phyloP scores from a whole-genome alignment of 2,888 invertebrate genomes.

The Patella depressa region DNA sequence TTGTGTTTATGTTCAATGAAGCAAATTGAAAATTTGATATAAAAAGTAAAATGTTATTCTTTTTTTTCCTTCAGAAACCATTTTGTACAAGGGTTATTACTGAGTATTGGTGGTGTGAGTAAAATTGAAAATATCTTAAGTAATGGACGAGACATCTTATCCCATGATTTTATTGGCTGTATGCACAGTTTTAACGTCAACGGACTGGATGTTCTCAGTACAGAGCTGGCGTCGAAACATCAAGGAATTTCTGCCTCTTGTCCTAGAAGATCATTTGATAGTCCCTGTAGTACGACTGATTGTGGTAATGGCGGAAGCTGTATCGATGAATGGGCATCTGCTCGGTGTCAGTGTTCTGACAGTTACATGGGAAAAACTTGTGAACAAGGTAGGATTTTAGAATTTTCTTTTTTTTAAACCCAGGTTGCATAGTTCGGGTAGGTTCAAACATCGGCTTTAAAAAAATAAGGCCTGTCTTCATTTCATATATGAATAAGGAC shows the following conservation, averaged over 20 bases:
- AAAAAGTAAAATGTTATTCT: background rate
- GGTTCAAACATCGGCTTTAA: too few species aligned
- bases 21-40: too few species aligned
- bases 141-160: slow-evolving; percentile 89
- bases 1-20: too few species aligned
- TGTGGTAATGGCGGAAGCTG: slow-evolving; percentile 82
- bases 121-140: slow-evolving; percentile 89
- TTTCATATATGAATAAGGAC: too few species aligned
- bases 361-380: slow-evolving; percentile 85
- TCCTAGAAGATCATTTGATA: slow-evolving; percentile 75
- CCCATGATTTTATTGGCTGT: slow-evolving; percentile 94
- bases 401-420: background rate
- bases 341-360: slow-evolving; percentile 76
- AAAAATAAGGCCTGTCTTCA: too few species aligned
- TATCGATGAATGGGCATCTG: slow-evolving; percentile 87
- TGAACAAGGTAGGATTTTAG: slow-evolving; percentile 71
- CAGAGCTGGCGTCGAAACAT: slow-evolving; percentile 72
- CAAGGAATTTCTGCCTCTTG: slow-evolving; percentile 84
- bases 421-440: background rate
- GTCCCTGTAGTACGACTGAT: slow-evolving; percentile 62
- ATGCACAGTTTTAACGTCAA: slow-evolving; percentile 91
- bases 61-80: background rate
- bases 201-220: slow-evolving; percentile 73
- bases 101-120: slow-evolving; percentile 87
- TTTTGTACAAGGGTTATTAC: slow-evolving; percentile 62